Evolutionary conservation across 2,888 invertebrate genomes (phyloP), one percentile per base, ranked within the genome.

Genomic region (Ypsolopha sequella): DNA sequence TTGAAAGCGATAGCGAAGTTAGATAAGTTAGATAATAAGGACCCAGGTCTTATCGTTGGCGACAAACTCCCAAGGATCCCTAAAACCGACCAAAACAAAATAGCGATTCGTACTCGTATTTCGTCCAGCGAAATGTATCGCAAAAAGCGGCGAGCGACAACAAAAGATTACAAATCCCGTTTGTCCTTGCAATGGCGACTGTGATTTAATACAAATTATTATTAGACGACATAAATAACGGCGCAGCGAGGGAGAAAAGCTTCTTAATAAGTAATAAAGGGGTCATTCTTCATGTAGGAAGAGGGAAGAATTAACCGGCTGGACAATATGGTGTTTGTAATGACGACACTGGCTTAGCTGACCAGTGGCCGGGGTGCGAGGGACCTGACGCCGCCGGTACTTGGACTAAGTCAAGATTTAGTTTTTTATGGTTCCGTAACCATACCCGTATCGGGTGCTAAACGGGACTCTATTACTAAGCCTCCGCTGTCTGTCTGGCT

Each of bases 201-300:
- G 82, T 82, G 86, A 86, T 86, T 86, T 85, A 86, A 85, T 86
- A 86, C 86, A 86, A 86, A 86, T 86, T 85, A 86, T 86, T 86
- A 85, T 86, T 86, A 84, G 81, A 80, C 70, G 69, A 82, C 84
- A 85, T 86, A 86, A 85, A 86, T 86, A 85, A 85, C 82, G 69
- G 63, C 66, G 74, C 70, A 36, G 68, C 71, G 64, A 73, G 80
- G 77, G 76, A 54, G 64, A 64, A 67, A 63, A 73, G 75, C 80
- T 82, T 72, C 80, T 86, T 85, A 85, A 85, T 86, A 85, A 85
- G 80, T 85, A 86, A 85, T 85, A 86, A 85, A 84, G 81, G 85
- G 84, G 84, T 82, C 84, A 85, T 82, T 80, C 75, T 77, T 85
- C 81, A 80, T 71, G 46, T 8, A 64, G 63, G 61, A 62, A 64